Percentiles rank a stretch among this genome's conserved stretches.
Evolutionary conservation across 2,888 invertebrate genomes (phyloP).

Genomic region (Drosophila nigricruria): DNA sequence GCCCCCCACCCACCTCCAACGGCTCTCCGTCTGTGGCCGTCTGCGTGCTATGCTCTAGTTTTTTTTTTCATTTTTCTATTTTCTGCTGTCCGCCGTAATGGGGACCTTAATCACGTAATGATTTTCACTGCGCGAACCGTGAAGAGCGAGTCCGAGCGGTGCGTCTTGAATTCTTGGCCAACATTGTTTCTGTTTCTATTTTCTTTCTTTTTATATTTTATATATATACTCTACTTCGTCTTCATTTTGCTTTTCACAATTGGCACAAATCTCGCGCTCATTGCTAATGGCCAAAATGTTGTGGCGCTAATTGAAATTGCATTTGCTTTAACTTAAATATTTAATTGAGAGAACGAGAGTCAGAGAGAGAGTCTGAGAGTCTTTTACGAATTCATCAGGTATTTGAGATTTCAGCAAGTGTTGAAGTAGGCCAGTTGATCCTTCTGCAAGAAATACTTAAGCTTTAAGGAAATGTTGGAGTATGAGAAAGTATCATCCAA

Average conservation of each 20-base stretch:
- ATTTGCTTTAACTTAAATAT: constrained; percentile 72
- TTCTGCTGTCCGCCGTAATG: constrained; percentile 75
- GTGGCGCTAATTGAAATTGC: constrained; percentile 78
- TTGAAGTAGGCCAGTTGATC: background rate
- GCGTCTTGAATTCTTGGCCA: constrained; percentile 61
- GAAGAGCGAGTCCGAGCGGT: constrained; percentile 40
- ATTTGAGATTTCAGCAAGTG: background rate
- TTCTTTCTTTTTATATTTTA: constrained; percentile 8
- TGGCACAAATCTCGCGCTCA: constrained; percentile 75
- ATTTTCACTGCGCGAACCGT: constrained; percentile 63
- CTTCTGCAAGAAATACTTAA: background rate
- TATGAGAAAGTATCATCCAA: background rate
- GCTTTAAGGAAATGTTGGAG: background rate
- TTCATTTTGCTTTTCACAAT: constrained; percentile 59
- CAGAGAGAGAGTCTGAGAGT: background rate
- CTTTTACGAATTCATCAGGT: background rate
- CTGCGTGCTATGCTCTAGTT: constrained; percentile 72
- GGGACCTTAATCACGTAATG: constrained; percentile 79
- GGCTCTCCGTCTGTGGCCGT: constrained; percentile 34
- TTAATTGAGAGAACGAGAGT: constrained; percentile 61
- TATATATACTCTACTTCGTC: constrained; percentile 34
- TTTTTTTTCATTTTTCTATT: constrained; percentile 64
- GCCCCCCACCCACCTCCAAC: constrained; percentile 5
- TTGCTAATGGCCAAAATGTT: constrained; percentile 74
- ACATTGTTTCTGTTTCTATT: constrained; percentile 44